phyloP scores from a whole-genome alignment of 2,888 invertebrate species.

The Clivina fossor region DNA sequence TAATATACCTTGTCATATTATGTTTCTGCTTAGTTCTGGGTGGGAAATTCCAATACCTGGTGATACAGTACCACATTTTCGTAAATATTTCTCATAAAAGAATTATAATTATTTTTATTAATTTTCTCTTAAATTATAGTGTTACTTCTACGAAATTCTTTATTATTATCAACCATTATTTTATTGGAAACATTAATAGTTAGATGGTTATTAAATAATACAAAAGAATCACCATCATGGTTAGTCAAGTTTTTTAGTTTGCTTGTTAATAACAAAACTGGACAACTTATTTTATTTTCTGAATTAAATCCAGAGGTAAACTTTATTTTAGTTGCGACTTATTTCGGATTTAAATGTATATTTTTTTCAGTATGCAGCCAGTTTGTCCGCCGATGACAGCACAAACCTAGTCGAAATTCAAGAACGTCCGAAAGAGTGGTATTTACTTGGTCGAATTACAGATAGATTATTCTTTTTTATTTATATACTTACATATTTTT shows the following conservation, averaged over 20 bases:
- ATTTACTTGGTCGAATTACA: conserved; percentile 48
- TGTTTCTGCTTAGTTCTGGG: conserved; percentile 61
- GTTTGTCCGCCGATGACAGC: conserved; percentile 35
- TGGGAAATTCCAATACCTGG: conserved; percentile 64
- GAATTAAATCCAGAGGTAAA: conserved; percentile 30
- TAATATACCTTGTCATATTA: conserved; percentile 64
- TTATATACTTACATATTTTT: conserved; percentile 45
- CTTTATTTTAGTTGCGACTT: not conserved
- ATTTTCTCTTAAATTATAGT: conserved; percentile 41
- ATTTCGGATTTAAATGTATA: not conserved
- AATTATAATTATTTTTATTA: conserved; percentile 4
- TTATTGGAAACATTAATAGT: conserved; percentile 47
- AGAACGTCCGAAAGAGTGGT: conserved; percentile 45
- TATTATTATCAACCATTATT: conserved; percentile 44
- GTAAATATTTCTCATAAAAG: conserved; percentile 48
- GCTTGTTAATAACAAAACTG: conserved; percentile 42
- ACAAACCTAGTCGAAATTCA: conserved; percentile 39
- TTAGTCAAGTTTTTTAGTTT: conserved; percentile 43
- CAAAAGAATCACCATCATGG: conserved; percentile 44
- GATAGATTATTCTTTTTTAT: conserved; percentile 47
- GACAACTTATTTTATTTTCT: conserved; percentile 43
- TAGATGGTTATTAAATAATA: conserved; percentile 42
- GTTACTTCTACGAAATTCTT: conserved; percentile 46
- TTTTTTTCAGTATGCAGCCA: conserved; percentile 18
- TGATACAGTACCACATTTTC: conserved; percentile 59